Evolutionary conservation across 2,888 invertebrate genomes (phyloP).

Genomic region (Hybos culiciformis): DNA sequence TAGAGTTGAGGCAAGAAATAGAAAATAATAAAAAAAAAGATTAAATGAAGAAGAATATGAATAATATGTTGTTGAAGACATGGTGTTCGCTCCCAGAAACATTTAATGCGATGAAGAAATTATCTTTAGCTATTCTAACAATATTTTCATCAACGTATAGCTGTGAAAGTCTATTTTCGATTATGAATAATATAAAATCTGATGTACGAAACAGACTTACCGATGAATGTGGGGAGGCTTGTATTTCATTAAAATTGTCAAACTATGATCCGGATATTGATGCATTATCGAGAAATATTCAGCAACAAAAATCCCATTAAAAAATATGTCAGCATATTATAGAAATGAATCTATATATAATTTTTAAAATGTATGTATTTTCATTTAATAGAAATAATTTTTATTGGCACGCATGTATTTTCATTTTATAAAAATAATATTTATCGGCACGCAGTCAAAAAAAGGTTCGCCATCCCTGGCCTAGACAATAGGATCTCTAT

Average conservation of each 20-base stretch:
- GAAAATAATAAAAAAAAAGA: constrained; percentile 1
- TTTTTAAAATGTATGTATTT: neutral
- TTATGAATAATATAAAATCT: constrained; percentile 1
- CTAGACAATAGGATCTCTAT: too few relatives aligned
- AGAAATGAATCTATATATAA: neutral
- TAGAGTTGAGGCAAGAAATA: neutral
- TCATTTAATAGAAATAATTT: neutral
- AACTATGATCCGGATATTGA: neutral
- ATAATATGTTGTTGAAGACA: constrained; percentile 1
- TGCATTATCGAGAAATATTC: neutral
- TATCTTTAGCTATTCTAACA: constrained; percentile 1
- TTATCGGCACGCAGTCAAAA: neutral
- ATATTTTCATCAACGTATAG: constrained; percentile 1
- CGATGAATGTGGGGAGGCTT: neutral
- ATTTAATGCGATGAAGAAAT: constrained; percentile 1
- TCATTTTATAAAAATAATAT: neutral
- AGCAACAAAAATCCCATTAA: neutral
- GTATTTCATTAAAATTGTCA: neutral
- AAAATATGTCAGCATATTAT: neutral
- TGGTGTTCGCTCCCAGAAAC: constrained; percentile 1
- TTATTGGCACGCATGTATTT: constrained; percentile 1
- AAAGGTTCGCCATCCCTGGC: neutral
- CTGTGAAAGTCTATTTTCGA: constrained; percentile 1
- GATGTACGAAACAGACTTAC: constrained; percentile 1
- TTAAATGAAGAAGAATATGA: constrained; percentile 1